Percentiles rank a stretch among this genome's conserved stretches.
Evolutionary conservation across 2,888 invertebrate species (phyloP).

Genomic region (Amiota minor): DNA sequence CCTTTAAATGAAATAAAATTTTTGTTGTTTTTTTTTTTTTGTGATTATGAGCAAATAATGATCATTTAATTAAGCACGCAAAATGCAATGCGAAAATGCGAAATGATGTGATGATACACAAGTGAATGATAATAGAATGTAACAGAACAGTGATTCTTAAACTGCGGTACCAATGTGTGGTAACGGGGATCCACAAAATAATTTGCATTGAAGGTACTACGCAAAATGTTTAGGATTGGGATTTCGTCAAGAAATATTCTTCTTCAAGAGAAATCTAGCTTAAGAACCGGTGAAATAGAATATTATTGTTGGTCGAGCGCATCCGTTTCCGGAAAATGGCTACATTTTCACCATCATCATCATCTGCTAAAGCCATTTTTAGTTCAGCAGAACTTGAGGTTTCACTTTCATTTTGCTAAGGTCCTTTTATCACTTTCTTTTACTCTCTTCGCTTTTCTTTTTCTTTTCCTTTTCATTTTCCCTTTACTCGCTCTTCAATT

Average conservation of each 20-base stretch:
- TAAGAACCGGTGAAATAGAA: not conserved
- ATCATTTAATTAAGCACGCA: conserved; percentile 68
- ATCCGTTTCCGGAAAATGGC: not conserved
- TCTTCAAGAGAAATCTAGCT: too few species aligned
- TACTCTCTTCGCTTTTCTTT: not conserved
- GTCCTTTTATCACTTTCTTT: not conserved
- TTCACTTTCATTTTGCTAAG: not conserved
- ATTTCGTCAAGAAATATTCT: too few species aligned
- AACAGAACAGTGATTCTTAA: too few species aligned
- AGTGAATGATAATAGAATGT: not conserved
- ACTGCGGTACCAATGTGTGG: too few species aligned
- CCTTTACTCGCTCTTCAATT: not conserved
- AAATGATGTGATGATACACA: conserved; percentile 2
- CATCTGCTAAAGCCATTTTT: not conserved
- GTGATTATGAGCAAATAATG: conserved; percentile 69
- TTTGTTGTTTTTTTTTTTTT: conserved; percentile 66
- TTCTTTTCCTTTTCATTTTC: not conserved
- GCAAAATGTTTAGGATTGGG: too few species aligned
- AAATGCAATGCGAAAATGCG: conserved; percentile 46
- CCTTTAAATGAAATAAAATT: conserved; percentile 40
- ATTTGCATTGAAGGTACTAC: too few species aligned
- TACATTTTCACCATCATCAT: not conserved
- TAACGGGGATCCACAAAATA: too few species aligned
- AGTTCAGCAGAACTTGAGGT: conserved; percentile 17
- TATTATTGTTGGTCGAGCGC: not conserved